Base-by-base conservation (phyloP, 2,888 invertebrate species). In the Macrophya annulata region DNA sequence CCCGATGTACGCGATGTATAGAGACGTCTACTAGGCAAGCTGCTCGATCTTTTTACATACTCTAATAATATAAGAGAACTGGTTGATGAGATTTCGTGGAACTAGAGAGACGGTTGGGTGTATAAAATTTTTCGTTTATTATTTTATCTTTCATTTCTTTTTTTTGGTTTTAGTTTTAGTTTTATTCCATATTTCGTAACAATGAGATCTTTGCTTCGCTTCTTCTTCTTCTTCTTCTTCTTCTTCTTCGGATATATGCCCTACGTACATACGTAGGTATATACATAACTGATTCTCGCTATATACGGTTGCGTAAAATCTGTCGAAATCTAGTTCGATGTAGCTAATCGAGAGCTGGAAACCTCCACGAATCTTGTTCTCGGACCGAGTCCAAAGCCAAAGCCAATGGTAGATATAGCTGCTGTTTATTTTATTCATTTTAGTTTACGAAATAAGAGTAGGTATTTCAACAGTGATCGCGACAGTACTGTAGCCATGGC, bases 41-140 rank as follows among this genome's bases (percentile, higher is more conserved):
- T 25, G 48, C 48, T 9, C 48, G 48, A 48, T 25, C 12, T 71
- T 71, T 71, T 71, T 71, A 71, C n/a, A 71, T n/a, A 71, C 71
- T 9, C 17, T 62, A 40, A 71, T 71, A 40, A 37, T 8, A n/a
- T n/a, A 17, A 71, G 40, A 37, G 71, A 55, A n/a, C n/a, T n/a
- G 55, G 71, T n/a, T 71, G 71, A 71, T 71, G 71, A 71, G 40
- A 71, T 71, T 71, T 71, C 71, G 37, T 40, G 71, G 71, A 71
- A 71, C 37, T n/a, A 25, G 62, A 62, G 37, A 40, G 62, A 17
- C 8, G 62, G 62, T 2, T 31, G 40, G 71, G 40, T 71, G n/a
- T 15, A 3, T 55, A 55, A 71, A 25, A n/a, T 71, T 40, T 40
- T 71, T 40, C 71, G 3, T 68, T 17, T 68, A 68, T 68, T 37